These are phyloP conservation scores for Triplophysa bombifrons DNA, from an alignment of 2,797 vertebrate species.

Conservation along the genomic window DNA sequence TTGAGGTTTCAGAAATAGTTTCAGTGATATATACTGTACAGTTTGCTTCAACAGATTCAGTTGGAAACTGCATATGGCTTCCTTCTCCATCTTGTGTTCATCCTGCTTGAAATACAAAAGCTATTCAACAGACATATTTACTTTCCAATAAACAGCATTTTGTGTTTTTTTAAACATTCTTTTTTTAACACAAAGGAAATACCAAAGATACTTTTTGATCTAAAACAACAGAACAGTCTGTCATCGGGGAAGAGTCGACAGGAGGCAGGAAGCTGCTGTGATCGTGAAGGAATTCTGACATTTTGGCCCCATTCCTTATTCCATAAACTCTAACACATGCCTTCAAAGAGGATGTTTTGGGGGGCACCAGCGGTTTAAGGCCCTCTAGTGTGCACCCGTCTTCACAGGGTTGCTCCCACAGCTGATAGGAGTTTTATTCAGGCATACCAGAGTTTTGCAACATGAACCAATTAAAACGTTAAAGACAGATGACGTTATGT, in stretches of 20 bases:
- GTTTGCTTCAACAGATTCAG: too few relatives aligned
- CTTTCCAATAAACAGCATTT: conserved; percentile 1
- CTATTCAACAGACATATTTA: background rate
- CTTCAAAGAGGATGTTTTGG: conserved; percentile 16
- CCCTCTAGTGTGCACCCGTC: conserved; percentile 23
- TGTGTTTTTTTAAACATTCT: conserved; percentile 50
- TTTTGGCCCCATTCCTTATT: conserved; percentile 49
- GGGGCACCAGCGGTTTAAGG: conserved; percentile 20
- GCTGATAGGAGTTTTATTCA: background rate
- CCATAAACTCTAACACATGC: conserved; percentile 14
- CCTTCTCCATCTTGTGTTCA: background rate
- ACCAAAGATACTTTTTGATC: conserved; percentile 73
- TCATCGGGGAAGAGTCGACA: conserved; percentile 53
- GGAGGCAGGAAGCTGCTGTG: conserved; percentile 69
- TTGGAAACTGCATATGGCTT: background rate
- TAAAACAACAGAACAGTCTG: conserved; percentile 62
- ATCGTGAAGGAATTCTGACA: conserved; percentile 66
- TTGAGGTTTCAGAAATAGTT: background rate
- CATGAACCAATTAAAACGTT: conserved; percentile 38
- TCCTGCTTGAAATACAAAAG: background rate
- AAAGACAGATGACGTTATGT: conserved; percentile 36
- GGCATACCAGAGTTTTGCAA: conserved; percentile 16
- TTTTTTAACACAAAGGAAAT: conserved; percentile 71
- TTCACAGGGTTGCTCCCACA: background rate
- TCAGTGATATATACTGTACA: too few relatives aligned